phyloP scores from a whole-genome alignment of 2,113 vertebrate species.

The Saccopteryx leptura region DNA sequence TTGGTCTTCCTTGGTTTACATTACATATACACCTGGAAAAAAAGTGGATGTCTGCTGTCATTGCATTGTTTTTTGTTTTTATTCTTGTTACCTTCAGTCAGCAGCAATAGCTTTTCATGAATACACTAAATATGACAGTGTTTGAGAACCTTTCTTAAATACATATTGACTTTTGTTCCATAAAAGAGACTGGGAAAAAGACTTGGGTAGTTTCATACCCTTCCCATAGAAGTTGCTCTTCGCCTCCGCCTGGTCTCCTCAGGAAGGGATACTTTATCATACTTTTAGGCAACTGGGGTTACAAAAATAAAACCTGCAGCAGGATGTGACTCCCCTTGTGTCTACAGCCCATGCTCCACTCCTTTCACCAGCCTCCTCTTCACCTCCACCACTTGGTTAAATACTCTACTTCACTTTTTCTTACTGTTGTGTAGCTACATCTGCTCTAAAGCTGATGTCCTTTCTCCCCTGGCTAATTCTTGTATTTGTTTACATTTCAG shows the following conservation, averaged over 20 bases:
- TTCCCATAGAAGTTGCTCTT: neutral
- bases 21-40: neutral
- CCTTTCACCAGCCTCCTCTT: neutral
- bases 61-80: neutral
- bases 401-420: neutral
- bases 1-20: neutral
- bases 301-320: neutral
- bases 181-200: neutral
- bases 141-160: neutral
- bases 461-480: neutral
- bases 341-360: neutral
- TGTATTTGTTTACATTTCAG: neutral
- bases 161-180: neutral
- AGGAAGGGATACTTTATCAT: neutral
- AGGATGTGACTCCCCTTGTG: neutral
- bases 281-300: neutral
- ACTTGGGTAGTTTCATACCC: neutral
- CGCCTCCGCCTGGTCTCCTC: neutral
- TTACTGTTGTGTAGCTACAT: neutral
- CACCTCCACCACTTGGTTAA: neutral
- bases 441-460: neutral
- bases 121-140: neutral
- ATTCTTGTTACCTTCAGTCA: neutral
- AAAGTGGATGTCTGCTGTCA: neutral
- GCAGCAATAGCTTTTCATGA: neutral